Percentiles rank a stretch among this genome's conserved stretches.
Evolutionary conservation across 2,797 vertebrate species (phyloP).

Genomic region (Hylomyscus alleni): DNA sequence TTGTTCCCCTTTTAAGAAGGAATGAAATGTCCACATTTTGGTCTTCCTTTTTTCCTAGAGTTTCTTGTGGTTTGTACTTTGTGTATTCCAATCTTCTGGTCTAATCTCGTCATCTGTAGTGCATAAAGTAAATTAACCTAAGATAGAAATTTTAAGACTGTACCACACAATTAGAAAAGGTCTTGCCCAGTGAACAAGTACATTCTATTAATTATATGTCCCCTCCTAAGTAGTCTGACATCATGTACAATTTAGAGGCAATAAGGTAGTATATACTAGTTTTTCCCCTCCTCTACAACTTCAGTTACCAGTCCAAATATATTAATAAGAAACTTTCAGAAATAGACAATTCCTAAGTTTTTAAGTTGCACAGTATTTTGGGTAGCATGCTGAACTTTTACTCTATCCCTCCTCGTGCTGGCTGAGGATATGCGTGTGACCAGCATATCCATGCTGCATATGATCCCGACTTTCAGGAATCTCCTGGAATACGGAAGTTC

Average conservation of each 20-base stretch:
- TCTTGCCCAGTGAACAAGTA: background rate
- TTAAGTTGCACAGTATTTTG: background rate
- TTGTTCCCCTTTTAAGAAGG: too few species aligned
- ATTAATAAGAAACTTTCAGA: background rate
- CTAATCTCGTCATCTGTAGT: background rate
- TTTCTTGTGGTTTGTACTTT: too few species aligned
- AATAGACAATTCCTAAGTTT: background rate
- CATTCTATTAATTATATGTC: background rate
- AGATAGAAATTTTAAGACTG: background rate
- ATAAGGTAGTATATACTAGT: background rate
- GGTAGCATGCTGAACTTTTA: background rate
- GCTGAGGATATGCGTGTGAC: background rate
- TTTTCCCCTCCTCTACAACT: background rate
- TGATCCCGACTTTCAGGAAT: background rate
- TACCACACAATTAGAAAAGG: conserved; percentile 23
- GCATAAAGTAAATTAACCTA: conserved; percentile 29
- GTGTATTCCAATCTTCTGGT: too few species aligned
- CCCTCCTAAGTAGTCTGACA: background rate
- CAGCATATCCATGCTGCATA: background rate
- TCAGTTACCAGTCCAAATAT: background rate
- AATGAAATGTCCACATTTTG: too few species aligned
- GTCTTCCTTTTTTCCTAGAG: too few species aligned
- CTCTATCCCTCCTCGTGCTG: background rate
- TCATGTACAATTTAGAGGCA: background rate
- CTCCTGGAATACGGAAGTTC: background rate